Percentiles rank a stretch among this genome's conserved stretches.
Evolutionary conservation across 2,113 vertebrate species (phyloP).

Genomic region (Pholis gunnellus): DNA sequence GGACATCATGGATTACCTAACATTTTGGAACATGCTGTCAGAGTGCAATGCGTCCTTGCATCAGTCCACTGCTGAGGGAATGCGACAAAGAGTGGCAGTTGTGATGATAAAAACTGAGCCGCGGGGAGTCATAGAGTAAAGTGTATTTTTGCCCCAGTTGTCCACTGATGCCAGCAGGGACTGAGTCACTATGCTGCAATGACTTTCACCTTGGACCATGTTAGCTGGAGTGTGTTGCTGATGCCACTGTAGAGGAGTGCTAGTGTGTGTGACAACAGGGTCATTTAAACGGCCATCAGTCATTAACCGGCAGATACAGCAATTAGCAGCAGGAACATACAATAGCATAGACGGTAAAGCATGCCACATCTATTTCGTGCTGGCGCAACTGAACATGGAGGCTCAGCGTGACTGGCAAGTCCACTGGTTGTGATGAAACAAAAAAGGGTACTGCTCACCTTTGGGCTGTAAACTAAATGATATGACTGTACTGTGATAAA

Average conservation of each 20-base stretch:
- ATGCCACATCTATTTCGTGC: background rate
- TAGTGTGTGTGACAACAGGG: slow-evolving; percentile 36
- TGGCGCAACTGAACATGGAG: background rate
- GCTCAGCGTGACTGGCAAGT: background rate
- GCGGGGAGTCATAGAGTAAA: slow-evolving; percentile 41
- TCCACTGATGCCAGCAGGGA: slow-evolving; percentile 47
- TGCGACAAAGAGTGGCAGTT: slow-evolving; percentile 48
- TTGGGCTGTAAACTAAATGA: background rate
- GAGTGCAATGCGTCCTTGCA: slow-evolving; percentile 13
- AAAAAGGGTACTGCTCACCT: background rate
- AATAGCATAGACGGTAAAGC: background rate
- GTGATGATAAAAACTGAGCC: slow-evolving; percentile 57
- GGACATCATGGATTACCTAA: slow-evolving; percentile 53
- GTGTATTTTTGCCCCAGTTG: slow-evolving; percentile 49
- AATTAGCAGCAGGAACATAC: slow-evolving; percentile 27
- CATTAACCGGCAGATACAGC: slow-evolving; percentile 42
- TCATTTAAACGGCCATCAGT: slow-evolving; percentile 37
- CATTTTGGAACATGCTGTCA: slow-evolving; percentile 50
- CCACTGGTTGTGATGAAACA: background rate
- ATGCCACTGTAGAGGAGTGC: slow-evolving; percentile 16
- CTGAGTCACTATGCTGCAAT: slow-evolving; percentile 54
- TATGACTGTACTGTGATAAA: background rate
- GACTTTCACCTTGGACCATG: slow-evolving; percentile 67
- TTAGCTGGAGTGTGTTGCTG: slow-evolving; percentile 30
- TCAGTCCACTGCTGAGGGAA: slow-evolving; percentile 26